Conservation (phyloP, 2,797 vertebrate species). For the Coccyzus lansbergi region DNA sequence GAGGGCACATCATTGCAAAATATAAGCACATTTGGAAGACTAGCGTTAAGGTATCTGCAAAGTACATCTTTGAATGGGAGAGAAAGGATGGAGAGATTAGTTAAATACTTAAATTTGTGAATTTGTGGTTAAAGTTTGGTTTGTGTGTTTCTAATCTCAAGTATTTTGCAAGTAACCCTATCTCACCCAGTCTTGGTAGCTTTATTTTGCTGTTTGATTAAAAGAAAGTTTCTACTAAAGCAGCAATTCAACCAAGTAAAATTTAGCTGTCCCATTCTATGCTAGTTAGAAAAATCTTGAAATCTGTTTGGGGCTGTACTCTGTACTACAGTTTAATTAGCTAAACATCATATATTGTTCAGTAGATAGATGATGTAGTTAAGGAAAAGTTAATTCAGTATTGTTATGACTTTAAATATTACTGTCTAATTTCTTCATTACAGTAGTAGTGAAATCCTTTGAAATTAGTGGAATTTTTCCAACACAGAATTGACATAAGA, state of each 20-base stretch:
- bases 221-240: neutral
- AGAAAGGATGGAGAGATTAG: neutral
- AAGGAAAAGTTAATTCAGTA: neutral
- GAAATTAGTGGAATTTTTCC: conserved; percentile 22
- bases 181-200: neutral
- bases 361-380: neutral
- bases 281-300: neutral
- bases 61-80: neutral
- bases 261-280: neutral
- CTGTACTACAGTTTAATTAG: neutral
- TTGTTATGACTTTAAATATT: neutral
- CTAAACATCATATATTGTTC: neutral
- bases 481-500: neutral
- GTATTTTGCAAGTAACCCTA: neutral
- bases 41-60: neutral
- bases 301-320: neutral
- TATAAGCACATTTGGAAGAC: neutral
- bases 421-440: neutral
- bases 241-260: neutral
- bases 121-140: neutral
- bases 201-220: neutral
- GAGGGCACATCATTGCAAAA: neutral
- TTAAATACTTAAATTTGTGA: neutral
- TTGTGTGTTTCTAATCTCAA: neutral
- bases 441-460: neutral